Evolutionary conservation across 2,797 vertebrate species (phyloP).

Genomic region (Thunnus albacares): DNA sequence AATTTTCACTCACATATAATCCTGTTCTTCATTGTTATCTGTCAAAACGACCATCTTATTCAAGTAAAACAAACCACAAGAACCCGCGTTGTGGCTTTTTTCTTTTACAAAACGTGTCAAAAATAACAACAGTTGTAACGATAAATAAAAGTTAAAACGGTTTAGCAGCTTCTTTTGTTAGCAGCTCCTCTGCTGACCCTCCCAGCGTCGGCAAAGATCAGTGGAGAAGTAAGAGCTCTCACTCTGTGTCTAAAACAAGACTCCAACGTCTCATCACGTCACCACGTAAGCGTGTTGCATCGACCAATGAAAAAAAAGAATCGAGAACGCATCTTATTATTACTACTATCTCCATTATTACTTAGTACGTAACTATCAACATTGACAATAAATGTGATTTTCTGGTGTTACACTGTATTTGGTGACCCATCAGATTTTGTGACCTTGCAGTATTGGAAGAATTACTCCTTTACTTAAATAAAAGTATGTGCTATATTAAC

Average conservation of each 20-base stretch:
- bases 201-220: slow-evolving; percentile 22
- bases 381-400: no score
- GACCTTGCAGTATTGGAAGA: no score
- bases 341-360: no score
- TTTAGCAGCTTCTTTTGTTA: not conserved
- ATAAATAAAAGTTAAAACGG: slow-evolving; percentile 4
- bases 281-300: no score
- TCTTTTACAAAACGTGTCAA: not conserved
- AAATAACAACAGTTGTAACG: not conserved
- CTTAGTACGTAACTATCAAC: no score
- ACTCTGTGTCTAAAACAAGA: slow-evolving; percentile 29
- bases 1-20: slow-evolving; percentile 85
- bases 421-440: no score
- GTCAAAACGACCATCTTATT: slow-evolving; percentile 88
- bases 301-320: no score
- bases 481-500: no score
- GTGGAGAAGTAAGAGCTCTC: not conserved
- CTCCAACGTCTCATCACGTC: no score
- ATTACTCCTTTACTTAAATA: no score
- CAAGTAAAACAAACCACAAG: not conserved
- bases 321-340: no score
- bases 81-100: not conserved
- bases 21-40: slow-evolving; percentile 82
- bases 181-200: slow-evolving; percentile 15
- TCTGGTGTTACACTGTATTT: no score